These are phyloP conservation scores for Drosophila atripex DNA, from an alignment of 2,888 invertebrate genomes.

Conservation along the genomic window DNA sequence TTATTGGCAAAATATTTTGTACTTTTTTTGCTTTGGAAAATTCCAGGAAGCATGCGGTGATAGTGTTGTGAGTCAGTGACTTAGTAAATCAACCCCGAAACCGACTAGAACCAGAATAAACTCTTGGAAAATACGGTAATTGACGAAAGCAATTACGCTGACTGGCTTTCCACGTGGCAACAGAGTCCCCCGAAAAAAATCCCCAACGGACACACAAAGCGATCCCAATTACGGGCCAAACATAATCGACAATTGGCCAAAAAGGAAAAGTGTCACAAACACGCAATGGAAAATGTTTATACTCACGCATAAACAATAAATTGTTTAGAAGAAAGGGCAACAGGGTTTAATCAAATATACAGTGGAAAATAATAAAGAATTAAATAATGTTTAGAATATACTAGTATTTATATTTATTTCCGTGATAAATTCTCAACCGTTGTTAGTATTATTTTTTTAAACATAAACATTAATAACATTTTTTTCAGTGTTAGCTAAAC, in stretches of 20 bases:
- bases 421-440: too few species aligned
- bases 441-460: neutral
- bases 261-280: constrained; percentile 41
- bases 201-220: constrained; percentile 7
- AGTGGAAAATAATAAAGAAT: neutral
- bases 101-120: constrained; percentile 52
- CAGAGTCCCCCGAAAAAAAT: constrained; percentile 4
- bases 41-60: constrained; percentile 28
- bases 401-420: too few species aligned
- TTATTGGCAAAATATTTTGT: constrained; percentile 10
- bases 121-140: constrained; percentile 15
- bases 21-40: constrained; percentile 5
- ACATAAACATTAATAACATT: too few species aligned
- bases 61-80: constrained; percentile 32
- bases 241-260: constrained; percentile 38
- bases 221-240: constrained; percentile 43
- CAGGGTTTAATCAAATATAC: neutral
- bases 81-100: constrained; percentile 25
- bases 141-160: constrained; percentile 33
- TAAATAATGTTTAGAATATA: neutral
- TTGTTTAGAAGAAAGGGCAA: constrained; percentile 10
- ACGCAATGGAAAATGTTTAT: constrained; percentile 44
- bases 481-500: neutral
- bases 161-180: constrained; percentile 25
- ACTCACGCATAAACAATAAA: constrained; percentile 66